Evolutionary conservation across 2,888 invertebrate genomes (phyloP).

Genomic region (Tipula lateralis): DNA sequence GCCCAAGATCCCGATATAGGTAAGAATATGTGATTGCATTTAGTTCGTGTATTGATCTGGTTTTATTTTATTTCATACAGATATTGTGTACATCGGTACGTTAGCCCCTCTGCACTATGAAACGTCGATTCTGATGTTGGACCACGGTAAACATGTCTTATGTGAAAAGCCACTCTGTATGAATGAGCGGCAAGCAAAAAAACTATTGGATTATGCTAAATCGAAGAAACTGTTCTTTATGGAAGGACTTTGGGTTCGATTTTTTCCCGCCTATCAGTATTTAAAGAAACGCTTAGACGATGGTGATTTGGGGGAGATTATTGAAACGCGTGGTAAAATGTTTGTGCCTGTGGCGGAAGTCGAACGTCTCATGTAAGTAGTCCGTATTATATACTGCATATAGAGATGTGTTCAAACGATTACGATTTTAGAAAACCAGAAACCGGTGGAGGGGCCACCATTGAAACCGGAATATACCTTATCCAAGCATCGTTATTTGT

Average conservation of each 20-base stretch:
- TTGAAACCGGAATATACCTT: conserved; percentile 74
- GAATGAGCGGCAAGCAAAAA: conserved; percentile 67
- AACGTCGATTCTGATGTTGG: conserved; percentile 66
- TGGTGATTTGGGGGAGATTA: conserved; percentile 65
- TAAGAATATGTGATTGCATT: background rate
- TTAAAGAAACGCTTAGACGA: conserved; percentile 61
- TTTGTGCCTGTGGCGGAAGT: conserved; percentile 56
- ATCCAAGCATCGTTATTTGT: conserved; percentile 68
- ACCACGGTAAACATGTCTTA: conserved; percentile 77
- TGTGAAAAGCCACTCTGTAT: conserved; percentile 88
- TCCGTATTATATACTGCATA: no score
- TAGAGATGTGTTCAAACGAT: background rate
- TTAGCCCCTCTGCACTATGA: conserved; percentile 71
- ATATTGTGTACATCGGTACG: conserved; percentile 78
- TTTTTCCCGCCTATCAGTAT: conserved; percentile 69
- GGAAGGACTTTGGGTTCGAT: conserved; percentile 88
- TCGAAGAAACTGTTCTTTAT: conserved; percentile 71
- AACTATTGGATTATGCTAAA: conserved; percentile 64
- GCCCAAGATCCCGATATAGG: conserved; percentile 65
- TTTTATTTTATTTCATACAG: conserved; percentile 49
- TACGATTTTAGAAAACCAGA: conserved; percentile 52
- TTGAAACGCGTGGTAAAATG: conserved; percentile 63
- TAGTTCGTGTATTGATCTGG: background rate
- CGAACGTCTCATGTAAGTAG: conserved; percentile 49
- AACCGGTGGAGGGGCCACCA: conserved; percentile 70